A percentile compares a stretch with the other conserved stretches of the same genome.
Conservation (phyloP, 2,888 invertebrate species). For the Amblyjoppa fuscipennis region DNA sequence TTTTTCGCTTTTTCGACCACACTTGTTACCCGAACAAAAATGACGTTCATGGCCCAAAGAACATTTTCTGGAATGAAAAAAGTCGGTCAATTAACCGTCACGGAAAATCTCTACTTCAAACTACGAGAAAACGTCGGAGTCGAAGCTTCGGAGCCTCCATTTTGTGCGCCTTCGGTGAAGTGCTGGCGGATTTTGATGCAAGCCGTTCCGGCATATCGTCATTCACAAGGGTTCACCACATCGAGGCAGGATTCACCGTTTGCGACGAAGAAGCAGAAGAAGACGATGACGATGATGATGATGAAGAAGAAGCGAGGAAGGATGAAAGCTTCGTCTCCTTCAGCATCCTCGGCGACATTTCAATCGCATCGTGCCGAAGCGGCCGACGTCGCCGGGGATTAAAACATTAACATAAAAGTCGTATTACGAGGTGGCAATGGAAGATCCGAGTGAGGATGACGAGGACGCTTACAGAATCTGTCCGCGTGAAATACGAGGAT, state of each 20-base stretch:
- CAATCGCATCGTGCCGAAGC: slow-evolving; percentile 72
- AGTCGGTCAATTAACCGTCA: no score
- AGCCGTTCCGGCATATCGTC: slow-evolving; percentile 41
- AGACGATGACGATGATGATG: neutral
- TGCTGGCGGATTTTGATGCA: neutral
- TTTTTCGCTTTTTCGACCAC: no score
- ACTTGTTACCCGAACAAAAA: no score
- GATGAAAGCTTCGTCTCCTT: slow-evolving; percentile 44
- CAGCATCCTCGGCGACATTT: slow-evolving; percentile 70
- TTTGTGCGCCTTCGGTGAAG: slow-evolving; percentile 23
- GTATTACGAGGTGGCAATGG: slow-evolving; percentile 72
- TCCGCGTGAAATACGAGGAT: slow-evolving; percentile 69
- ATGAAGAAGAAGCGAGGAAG: slow-evolving; percentile 13
- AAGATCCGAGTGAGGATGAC: slow-evolving; percentile 64
- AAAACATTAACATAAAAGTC: slow-evolving; percentile 81
- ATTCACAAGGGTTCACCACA: slow-evolving; percentile 56
- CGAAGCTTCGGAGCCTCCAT: slow-evolving; percentile 13
- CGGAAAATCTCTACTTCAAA: slow-evolving; percentile 62
- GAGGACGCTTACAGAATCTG: slow-evolving; percentile 57
- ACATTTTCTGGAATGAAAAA: no score
- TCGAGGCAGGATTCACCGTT: slow-evolving; percentile 28
- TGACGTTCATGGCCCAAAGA: no score
- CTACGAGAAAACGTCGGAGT: slow-evolving; percentile 73
- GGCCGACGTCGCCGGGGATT: slow-evolving; percentile 73
- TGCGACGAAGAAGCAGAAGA: slow-evolving; percentile 9